These are phyloP conservation scores for Pseudomyrmex pallidus DNA, from an alignment of 1,140 invertebrate genomes.

Conservation along the genomic window DNA sequence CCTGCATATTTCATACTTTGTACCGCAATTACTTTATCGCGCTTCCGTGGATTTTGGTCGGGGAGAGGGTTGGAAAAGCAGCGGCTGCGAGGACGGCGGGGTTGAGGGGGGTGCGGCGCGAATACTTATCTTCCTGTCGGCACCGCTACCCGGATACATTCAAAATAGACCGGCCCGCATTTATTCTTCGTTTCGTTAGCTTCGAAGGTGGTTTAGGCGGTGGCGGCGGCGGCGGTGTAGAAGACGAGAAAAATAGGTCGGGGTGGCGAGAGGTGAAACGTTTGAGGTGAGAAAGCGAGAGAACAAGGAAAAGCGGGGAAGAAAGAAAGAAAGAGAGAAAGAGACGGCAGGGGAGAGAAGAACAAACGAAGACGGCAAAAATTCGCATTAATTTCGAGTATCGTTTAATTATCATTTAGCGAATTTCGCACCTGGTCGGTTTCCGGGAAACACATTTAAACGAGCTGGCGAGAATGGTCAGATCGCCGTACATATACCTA, in stretches of 20 bases:
- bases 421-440: background rate
- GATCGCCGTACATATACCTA: background rate
- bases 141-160: slow-evolving; percentile 55
- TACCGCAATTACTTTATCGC: slow-evolving; percentile 76
- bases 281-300: slow-evolving; percentile 4
- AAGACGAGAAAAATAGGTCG: slow-evolving; percentile 51
- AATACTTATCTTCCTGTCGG: slow-evolving; percentile 73
- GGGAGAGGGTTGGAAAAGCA: slow-evolving; percentile 34
- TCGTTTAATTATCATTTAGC: slow-evolving; percentile 22
- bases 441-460: background rate
- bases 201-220: slow-evolving; percentile 21
- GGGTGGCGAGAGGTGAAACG: slow-evolving; percentile 32
- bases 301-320: background rate
- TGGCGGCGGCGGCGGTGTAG: background rate
- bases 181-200: slow-evolving; percentile 60
- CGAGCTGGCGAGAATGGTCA: background rate
- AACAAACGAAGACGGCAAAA: background rate
- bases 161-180: slow-evolving; percentile 56
- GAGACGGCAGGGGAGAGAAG: no score
- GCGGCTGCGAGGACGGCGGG: slow-evolving; percentile 10
- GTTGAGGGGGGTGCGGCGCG: slow-evolving; percentile 29
- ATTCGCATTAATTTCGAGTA: slow-evolving; percentile 35
- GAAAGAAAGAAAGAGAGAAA: no score
- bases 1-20: slow-evolving; percentile 78
- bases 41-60: slow-evolving; percentile 72